Conservation (phyloP, 1,140 invertebrate genomes). For the Drosophila pseudoobscura region DNA sequence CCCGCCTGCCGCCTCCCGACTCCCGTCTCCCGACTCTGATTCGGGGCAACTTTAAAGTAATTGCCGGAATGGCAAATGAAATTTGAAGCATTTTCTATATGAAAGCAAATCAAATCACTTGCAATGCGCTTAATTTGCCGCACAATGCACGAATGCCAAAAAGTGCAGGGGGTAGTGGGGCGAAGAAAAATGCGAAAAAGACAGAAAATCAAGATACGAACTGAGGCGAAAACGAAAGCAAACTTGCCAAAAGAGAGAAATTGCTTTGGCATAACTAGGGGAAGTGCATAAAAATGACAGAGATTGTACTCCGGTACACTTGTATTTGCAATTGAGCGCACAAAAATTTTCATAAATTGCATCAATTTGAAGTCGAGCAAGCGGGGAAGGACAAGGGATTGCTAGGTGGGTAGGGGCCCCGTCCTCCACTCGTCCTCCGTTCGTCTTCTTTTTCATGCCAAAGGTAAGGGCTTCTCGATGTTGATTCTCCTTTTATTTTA, state of each 20-base stretch:
- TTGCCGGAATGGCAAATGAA: slow-evolving; percentile 57
- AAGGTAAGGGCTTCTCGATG: slow-evolving; percentile 66
- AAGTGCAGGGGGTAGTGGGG: slow-evolving; percentile 4
- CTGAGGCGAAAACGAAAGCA: slow-evolving; percentile 43
- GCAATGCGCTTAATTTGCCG: slow-evolving; percentile 77
- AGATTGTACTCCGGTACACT: slow-evolving; percentile 56
- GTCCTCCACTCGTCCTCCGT: not conserved
- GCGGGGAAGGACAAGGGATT: not conserved
- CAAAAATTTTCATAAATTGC: slow-evolving; percentile 81
- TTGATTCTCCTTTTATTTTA: slow-evolving; percentile 19
- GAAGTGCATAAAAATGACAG: slow-evolving; percentile 77
- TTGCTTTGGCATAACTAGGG: slow-evolving; percentile 70
- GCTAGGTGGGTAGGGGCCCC: not conserved
- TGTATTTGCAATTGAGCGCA: slow-evolving; percentile 78
- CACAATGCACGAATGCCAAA: slow-evolving; percentile 62
- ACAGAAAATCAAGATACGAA: slow-evolving; percentile 46
- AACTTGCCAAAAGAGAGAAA: slow-evolving; percentile 55
- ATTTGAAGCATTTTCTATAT: slow-evolving; percentile 64
- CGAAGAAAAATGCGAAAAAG: slow-evolving; percentile 19
- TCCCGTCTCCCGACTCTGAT: not conserved
- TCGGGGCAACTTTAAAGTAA: slow-evolving; percentile 59
- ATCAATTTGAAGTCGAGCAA: slow-evolving; percentile 68
- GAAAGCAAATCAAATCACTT: slow-evolving; percentile 67
- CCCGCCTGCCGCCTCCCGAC: no score
- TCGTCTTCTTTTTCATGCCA: slow-evolving; percentile 41